phyloP scores from a whole-genome alignment of 2,113 vertebrate genomes.

The Corythaixoides concolor region DNA sequence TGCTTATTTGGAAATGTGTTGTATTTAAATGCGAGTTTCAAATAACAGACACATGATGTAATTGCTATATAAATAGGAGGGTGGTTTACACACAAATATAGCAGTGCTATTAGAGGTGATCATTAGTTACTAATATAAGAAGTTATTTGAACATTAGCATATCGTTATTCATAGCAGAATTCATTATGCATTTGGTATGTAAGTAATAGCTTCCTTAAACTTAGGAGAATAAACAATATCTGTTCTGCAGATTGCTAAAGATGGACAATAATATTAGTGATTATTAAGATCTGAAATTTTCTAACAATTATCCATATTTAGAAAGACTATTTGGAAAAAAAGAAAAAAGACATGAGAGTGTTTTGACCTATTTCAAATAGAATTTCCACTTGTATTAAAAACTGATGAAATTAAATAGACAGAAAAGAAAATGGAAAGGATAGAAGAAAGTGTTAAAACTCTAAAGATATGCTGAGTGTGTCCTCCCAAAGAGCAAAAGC shows the following conservation, averaged over 20 bases:
- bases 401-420: background rate
- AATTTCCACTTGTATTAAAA: background rate
- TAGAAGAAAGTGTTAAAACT: background rate
- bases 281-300: background rate
- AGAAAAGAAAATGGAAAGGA: background rate
- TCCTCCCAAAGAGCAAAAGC: background rate
- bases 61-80: constrained; percentile 36
- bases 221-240: background rate
- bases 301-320: background rate
- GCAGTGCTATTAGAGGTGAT: constrained; percentile 23
- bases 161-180: constrained; percentile 23
- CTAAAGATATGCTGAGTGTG: constrained; percentile 5
- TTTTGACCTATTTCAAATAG: background rate
- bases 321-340: background rate
- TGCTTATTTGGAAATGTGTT: background rate
- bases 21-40: background rate
- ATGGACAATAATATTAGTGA: background rate
- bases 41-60: background rate
- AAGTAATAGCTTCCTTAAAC: constrained; percentile 16
- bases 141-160: constrained; percentile 40
- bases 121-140: constrained; percentile 50
- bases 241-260: background rate
- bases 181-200: background rate
- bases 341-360: background rate
- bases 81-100: constrained; percentile 48